A percentile compares a stretch with the other conserved stretches of the same genome.
phyloP scores from a whole-genome alignment of 2,888 invertebrate species.

The Tiliacea citrago region DNA sequence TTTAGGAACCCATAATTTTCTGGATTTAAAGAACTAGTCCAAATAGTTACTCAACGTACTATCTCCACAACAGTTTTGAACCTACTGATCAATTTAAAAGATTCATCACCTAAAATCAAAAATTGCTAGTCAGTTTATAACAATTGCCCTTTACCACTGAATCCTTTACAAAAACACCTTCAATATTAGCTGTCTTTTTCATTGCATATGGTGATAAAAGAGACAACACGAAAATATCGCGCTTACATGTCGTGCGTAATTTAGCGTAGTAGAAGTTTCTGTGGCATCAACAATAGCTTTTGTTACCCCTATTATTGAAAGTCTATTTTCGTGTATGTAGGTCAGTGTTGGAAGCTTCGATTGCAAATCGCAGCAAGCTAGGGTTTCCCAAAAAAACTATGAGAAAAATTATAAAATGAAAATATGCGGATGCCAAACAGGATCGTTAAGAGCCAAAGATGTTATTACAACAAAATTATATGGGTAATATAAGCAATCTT shows the following conservation, averaged over 20 bases:
- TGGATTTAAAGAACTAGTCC: neutral
- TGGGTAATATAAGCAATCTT: conserved; percentile 47
- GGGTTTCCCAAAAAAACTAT: conserved; percentile 14
- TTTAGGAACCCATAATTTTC: neutral
- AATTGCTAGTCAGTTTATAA: conserved; percentile 73
- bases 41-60: conserved; percentile 41
- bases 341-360: conserved; percentile 72
- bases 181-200: conserved; percentile 44
- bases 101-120: conserved; percentile 48
- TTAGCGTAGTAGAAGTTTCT: conserved; percentile 56
- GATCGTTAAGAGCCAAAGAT: conserved; percentile 41
- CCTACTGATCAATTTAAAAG: conserved; percentile 62
- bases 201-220: conserved; percentile 20
- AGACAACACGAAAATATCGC: conserved; percentile 42
- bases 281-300: conserved; percentile 66
- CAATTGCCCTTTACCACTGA: conserved; percentile 51
- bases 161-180: neutral
- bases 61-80: conserved; percentile 41
- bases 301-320: conserved; percentile 70
- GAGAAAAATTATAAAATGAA: neutral
- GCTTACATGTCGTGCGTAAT: conserved; percentile 36
- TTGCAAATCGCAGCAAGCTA: conserved; percentile 52
- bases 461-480: conserved; percentile 38
- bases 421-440: conserved; percentile 32
- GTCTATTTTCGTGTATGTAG: conserved; percentile 71